These are phyloP conservation scores for Tokudaia muenninki DNA, from an alignment of 2,797 vertebrate species.

Conservation along the genomic window DNA sequence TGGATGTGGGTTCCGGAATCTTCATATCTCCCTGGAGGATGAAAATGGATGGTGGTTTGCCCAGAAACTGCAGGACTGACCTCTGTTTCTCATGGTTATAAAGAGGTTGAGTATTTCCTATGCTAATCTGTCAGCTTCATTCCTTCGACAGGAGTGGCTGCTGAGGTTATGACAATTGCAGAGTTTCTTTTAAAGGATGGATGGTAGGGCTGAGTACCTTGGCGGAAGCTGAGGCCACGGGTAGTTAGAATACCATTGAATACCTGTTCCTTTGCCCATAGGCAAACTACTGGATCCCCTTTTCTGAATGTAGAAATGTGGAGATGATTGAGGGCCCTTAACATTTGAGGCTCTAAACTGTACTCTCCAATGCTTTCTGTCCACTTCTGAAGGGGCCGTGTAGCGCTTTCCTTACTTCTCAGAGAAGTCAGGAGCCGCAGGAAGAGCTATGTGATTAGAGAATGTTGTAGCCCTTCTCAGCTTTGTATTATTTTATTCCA, in stretches of 20 bases:
- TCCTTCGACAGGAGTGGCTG: background rate
- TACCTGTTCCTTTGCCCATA: background rate
- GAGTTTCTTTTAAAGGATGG: background rate
- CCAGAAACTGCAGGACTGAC: background rate
- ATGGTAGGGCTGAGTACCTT: background rate
- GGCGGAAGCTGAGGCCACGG: background rate
- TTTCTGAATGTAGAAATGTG: conserved; percentile 45
- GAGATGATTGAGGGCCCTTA: conserved; percentile 4
- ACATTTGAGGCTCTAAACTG: background rate
- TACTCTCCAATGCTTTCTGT: background rate
- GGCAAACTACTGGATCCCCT: background rate
- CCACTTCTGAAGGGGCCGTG: background rate
- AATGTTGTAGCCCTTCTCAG: background rate
- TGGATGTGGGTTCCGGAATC: background rate
- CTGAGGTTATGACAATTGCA: background rate
- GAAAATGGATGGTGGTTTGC: background rate
- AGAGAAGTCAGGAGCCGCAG: background rate
- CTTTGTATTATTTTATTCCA: background rate
- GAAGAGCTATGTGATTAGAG: background rate
- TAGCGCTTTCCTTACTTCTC: background rate
- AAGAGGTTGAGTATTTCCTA: background rate
- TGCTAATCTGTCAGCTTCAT: background rate
- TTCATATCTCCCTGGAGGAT: background rate
- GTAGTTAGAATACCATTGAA: background rate
- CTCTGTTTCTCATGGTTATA: background rate